Conservation (phyloP, 2,797 vertebrate species). For the Melopsittacus undulatus region DNA sequence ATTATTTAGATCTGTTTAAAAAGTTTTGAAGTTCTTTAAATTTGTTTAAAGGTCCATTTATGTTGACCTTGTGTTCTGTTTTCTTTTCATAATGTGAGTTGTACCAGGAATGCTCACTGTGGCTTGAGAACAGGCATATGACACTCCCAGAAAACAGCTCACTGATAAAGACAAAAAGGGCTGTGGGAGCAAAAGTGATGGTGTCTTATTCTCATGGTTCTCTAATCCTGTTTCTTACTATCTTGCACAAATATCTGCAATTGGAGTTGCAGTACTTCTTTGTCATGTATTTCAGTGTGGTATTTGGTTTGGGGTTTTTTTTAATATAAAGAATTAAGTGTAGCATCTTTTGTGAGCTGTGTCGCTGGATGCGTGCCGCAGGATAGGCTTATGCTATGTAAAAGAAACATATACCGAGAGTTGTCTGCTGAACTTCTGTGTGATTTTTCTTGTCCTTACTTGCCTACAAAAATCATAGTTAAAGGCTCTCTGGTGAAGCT, state of each 20-base stretch:
- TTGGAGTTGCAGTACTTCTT: not conserved
- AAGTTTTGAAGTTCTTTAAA: not conserved
- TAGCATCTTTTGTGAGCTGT: not conserved
- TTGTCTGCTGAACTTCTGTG: not conserved
- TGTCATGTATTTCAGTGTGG: not conserved
- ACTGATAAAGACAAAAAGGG: not conserved
- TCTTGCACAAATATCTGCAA: not conserved
- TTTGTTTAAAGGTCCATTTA: not conserved
- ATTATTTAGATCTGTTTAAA: not conserved
- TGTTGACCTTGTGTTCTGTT: not conserved
- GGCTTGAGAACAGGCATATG: not conserved
- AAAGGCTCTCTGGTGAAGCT: not conserved
- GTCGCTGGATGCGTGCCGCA: not conserved
- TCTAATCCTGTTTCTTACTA: not conserved
- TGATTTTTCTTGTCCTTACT: not conserved
- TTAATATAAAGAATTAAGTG: not conserved
- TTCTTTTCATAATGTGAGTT: not conserved
- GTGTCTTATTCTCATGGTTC: not conserved
- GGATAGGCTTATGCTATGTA: not conserved
- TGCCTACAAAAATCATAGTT: not conserved
- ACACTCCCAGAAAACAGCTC: not conserved
- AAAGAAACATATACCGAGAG: fast-evolving
- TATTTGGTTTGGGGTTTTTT: not conserved
- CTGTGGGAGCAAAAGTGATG: not conserved
- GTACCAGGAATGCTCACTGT: not conserved